These are phyloP conservation scores for Forbesichthys papilliferus DNA, from an alignment of 2,113 vertebrate genomes.

Conservation along the genomic window DNA sequence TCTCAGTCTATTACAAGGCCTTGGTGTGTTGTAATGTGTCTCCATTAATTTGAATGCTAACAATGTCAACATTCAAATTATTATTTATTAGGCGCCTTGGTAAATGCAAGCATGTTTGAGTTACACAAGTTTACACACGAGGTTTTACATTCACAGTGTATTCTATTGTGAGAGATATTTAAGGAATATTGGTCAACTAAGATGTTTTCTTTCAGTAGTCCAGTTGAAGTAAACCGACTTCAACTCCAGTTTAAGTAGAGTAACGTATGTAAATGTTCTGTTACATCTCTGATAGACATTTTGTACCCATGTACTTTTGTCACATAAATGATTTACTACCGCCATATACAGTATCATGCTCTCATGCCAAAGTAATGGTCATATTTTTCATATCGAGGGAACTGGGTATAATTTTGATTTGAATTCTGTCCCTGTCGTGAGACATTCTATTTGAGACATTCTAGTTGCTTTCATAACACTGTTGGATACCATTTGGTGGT, in stretches of 20 bases:
- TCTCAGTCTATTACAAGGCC: slow-evolving; percentile 5
- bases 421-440: too few species aligned
- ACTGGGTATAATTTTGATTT: not conserved
- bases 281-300: slow-evolving; percentile 8
- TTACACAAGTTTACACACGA: not conserved
- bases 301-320: slow-evolving; percentile 1
- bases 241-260: not conserved
- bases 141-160: not conserved
- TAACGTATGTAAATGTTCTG: not conserved
- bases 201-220: not conserved
- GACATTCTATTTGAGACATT: too few species aligned
- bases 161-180: not conserved
- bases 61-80: slow-evolving; percentile 1
- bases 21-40: not conserved
- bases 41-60: slow-evolving; percentile 26
- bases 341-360: slow-evolving; percentile 11
- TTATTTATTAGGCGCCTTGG: slow-evolving; percentile 1
- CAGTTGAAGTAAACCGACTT: too few species aligned
- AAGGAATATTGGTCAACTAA: not conserved
- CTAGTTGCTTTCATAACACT: too few species aligned
- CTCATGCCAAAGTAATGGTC: slow-evolving; percentile 47
- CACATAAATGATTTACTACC: slow-evolving; percentile 32
- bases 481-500: too few species aligned
- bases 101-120: not conserved
- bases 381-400: not conserved